Percentiles rank a stretch among this genome's conserved stretches.
These are phyloP conservation scores for Xenopus borealis DNA, from an alignment of 2,113 vertebrate species.

Conservation along the genomic window DNA sequence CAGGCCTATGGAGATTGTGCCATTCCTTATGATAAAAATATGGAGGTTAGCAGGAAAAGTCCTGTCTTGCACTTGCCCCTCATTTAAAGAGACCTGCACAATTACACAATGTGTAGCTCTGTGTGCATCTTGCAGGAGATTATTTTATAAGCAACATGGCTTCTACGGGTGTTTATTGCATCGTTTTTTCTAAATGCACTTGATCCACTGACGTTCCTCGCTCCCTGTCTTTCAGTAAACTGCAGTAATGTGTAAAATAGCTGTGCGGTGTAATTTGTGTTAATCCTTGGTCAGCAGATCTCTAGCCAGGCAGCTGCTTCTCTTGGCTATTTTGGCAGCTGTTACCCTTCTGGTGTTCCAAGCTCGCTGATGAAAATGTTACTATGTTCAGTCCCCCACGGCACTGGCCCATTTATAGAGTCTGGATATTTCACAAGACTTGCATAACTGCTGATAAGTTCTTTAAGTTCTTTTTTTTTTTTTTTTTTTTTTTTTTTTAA, in stretches of 20 bases:
- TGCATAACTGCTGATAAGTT: slow-evolving; percentile 3
- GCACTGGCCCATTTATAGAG: not conserved
- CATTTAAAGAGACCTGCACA: too few species aligned
- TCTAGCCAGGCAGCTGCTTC: slow-evolving; percentile 24
- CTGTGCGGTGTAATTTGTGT: slow-evolving; percentile 16
- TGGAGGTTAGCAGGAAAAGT: too few species aligned
- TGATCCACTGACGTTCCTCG: too few species aligned
- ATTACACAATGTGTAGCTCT: too few species aligned
- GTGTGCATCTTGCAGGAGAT: too few species aligned
- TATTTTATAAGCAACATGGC: too few species aligned
- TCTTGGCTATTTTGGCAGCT: slow-evolving; percentile 20
- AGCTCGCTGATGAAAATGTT: slow-evolving; percentile 23
- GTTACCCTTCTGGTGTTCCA: slow-evolving; percentile 14
- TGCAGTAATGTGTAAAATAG: slow-evolving; percentile 35
- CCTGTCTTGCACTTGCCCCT: too few species aligned
- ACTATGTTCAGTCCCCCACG: slow-evolving; percentile 19
- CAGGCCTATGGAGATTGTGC: too few species aligned
- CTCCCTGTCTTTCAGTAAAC: not conserved
- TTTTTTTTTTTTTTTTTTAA: slow-evolving; percentile 10
- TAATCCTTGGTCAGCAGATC: slow-evolving; percentile 4
- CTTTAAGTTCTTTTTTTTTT: slow-evolving; percentile 51
- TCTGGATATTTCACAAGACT: slow-evolving; percentile 5
- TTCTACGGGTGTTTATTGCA: too few species aligned
- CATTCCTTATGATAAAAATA: too few species aligned
- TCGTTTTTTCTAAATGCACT: too few species aligned